phyloP scores from a whole-genome alignment of 2,113 vertebrate species.

The Elgaria multicarinata region DNA sequence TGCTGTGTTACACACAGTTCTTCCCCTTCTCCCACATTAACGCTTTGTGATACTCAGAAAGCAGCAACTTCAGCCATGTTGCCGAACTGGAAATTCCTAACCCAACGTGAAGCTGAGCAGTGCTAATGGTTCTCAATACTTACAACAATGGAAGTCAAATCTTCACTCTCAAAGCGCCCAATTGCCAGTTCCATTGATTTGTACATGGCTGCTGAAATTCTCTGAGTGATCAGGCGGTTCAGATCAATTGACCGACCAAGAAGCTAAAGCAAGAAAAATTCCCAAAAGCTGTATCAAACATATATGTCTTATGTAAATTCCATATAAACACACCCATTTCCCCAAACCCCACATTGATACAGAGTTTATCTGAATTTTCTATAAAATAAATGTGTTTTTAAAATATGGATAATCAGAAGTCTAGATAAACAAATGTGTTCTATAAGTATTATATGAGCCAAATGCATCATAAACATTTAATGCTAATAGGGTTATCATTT shows the following conservation, averaged over 20 bases:
- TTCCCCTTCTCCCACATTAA: not conserved
- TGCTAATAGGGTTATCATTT: too few species aligned
- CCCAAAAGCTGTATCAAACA: not conserved
- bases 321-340: not conserved
- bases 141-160: slow-evolving; percentile 89
- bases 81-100: not conserved
- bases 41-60: not conserved
- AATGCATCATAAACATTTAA: too few species aligned
- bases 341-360: not conserved
- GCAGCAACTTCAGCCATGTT: not conserved
- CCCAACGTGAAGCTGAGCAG: not conserved
- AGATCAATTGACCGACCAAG: slow-evolving; percentile 89
- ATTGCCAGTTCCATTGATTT: slow-evolving; percentile 88
- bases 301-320: not conserved
- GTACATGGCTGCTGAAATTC: slow-evolving; percentile 87
- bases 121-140: slow-evolving; percentile 43
- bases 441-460: too few species aligned
- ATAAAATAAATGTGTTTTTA: not conserved
- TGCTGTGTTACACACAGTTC: not conserved
- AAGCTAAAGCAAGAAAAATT: slow-evolving; percentile 74
- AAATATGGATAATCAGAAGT: too few species aligned
- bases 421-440: too few species aligned
- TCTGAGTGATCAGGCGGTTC: slow-evolving; percentile 88
- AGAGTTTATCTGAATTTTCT: not conserved
- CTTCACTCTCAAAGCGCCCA: slow-evolving; percentile 89